Evolutionary conservation across 2,797 vertebrate genomes (phyloP).

Genomic region (Chaetodon trifasciatus): DNA sequence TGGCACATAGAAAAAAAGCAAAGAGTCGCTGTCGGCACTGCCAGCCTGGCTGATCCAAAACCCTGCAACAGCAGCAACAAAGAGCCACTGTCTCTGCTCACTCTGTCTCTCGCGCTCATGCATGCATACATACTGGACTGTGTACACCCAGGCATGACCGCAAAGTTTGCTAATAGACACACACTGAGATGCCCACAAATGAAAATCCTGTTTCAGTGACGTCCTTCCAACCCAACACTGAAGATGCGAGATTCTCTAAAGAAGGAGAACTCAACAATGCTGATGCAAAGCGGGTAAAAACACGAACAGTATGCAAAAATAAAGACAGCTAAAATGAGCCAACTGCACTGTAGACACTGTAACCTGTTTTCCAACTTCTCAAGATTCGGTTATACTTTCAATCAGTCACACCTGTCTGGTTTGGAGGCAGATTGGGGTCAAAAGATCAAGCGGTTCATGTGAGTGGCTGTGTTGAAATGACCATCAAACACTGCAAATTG

Average conservation of each 20-base stretch:
- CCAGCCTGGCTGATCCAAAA: conserved; percentile 59
- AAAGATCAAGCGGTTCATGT: neutral
- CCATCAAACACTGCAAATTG: neutral
- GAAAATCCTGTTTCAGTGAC: neutral
- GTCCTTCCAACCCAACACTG: neutral
- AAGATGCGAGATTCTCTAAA: neutral
- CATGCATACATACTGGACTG: conserved; percentile 39
- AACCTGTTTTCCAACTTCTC: neutral
- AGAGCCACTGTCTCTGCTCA: conserved; percentile 67
- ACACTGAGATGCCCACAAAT: neutral
- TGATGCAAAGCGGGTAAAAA: too few species aligned
- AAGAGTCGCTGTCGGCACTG: conserved; percentile 57
- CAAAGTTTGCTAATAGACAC: neutral
- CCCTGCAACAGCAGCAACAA: conserved; percentile 75
- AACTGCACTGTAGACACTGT: neutral
- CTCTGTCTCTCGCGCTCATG: conserved; percentile 37
- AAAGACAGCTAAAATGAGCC: neutral
- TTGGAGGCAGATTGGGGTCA: conserved; percentile 28
- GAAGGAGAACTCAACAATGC: too few species aligned
- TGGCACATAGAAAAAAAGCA: conserved; percentile 48
- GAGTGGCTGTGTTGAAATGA: conserved; percentile 42
- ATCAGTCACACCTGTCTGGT: neutral
- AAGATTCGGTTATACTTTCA: neutral
- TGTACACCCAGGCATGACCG: neutral
- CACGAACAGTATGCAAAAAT: neutral